These are phyloP conservation scores for Psophia crepitans DNA, from an alignment of 2,113 vertebrate species.

Conservation along the genomic window DNA sequence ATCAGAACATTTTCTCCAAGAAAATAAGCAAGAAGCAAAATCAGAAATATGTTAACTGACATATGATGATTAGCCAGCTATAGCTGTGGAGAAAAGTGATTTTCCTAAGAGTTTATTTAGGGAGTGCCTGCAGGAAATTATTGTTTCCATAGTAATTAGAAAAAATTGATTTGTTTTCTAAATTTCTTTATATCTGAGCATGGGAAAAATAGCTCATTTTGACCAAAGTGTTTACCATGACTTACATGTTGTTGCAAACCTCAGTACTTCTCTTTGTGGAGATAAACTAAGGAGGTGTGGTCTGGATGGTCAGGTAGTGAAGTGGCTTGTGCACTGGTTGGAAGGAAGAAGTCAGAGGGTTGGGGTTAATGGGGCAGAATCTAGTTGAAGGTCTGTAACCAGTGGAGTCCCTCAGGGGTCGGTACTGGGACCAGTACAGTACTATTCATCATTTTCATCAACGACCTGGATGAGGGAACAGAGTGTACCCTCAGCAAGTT, in stretches of 20 bases:
- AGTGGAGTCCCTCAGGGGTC: too few species aligned
- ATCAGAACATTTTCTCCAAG: constrained; percentile 58
- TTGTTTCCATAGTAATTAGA: neutral
- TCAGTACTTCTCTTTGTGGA: neutral
- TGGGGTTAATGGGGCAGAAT: too few species aligned
- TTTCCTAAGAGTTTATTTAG: neutral
- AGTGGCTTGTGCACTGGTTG: too few species aligned
- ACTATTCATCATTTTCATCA: too few species aligned
- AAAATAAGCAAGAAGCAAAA: constrained; percentile 26
- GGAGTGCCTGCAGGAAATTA: neutral
- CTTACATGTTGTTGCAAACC: neutral
- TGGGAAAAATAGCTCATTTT: neutral
- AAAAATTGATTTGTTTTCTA: neutral
- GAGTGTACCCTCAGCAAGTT: too few species aligned
- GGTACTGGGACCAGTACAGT: too few species aligned
- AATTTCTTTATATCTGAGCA: neutral
- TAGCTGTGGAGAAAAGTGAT: neutral
- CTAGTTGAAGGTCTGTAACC: too few species aligned
- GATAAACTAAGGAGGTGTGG: too few species aligned
- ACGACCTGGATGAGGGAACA: too few species aligned
- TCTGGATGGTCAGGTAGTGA: too few species aligned
- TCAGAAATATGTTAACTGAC: neutral
- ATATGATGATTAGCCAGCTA: neutral
- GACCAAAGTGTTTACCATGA: neutral
- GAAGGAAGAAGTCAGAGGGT: too few species aligned